These are phyloP conservation scores for Chymomyza fuscimana DNA, from an alignment of 2,888 invertebrate species.

Conservation along the genomic window DNA sequence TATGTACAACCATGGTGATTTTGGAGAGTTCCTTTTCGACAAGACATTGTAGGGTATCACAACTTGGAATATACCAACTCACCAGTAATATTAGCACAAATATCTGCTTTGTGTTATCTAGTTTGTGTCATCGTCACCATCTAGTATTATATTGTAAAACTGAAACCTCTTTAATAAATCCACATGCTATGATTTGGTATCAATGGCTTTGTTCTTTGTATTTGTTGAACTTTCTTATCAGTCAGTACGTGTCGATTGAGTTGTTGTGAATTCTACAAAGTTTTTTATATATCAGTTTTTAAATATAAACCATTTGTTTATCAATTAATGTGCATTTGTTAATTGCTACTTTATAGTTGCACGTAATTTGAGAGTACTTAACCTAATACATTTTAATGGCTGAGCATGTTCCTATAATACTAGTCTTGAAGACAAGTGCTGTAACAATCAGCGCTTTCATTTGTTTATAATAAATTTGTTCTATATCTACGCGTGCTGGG, in stretches of 20 bases:
- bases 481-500: background rate
- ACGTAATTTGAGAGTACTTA: background rate
- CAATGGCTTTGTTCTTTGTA: background rate
- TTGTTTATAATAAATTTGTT: too few relatives aligned
- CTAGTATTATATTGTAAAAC: background rate
- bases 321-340: background rate
- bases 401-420: background rate
- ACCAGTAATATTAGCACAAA: background rate
- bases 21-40: slow-evolving; percentile 92
- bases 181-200: background rate
- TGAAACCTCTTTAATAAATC: background rate
- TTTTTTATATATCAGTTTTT: background rate
- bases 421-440: background rate
- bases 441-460: too few relatives aligned
- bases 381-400: background rate
- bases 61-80: background rate
- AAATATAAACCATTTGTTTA: background rate
- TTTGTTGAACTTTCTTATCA: background rate
- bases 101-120: background rate
- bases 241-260: background rate
- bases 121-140: background rate
- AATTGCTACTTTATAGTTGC: background rate
- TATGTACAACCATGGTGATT: slow-evolving; percentile 83
- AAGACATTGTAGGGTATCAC: slow-evolving; percentile 80
- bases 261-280: background rate